Evolutionary conservation across 2,113 vertebrate genomes (phyloP).

Genomic region (Rhombomys opimus): DNA sequence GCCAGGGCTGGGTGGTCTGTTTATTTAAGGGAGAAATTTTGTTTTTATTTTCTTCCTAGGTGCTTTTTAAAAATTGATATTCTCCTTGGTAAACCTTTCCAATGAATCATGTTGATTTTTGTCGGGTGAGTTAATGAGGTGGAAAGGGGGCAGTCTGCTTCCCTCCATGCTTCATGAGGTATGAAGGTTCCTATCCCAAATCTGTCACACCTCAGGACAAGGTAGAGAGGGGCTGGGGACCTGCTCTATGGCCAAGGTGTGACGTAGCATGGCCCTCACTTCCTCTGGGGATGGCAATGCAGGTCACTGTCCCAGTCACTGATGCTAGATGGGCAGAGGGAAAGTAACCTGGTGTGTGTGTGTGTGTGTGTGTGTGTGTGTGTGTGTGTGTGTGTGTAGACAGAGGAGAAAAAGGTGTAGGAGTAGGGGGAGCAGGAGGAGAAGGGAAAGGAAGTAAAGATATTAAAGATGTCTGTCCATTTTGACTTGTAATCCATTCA

Average conservation of each 20-base stretch:
- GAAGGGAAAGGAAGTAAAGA: background rate
- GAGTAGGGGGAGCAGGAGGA: background rate
- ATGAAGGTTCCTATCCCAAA: background rate
- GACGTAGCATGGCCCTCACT: background rate
- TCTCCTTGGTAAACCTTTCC: conserved; percentile 39
- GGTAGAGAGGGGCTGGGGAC: background rate
- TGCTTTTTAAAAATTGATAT: background rate
- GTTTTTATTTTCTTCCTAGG: background rate
- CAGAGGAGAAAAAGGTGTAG: too few species aligned
- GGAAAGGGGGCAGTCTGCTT: conserved; percentile 36
- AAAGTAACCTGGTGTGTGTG: background rate
- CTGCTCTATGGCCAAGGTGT: background rate
- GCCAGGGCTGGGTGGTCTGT: background rate
- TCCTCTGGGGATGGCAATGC: background rate
- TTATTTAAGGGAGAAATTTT: background rate
- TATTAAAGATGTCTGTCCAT: background rate
- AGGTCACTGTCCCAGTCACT: background rate
- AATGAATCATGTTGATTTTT: conserved; percentile 50
- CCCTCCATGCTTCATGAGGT: background rate
- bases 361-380: background rate
- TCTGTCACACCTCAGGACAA: background rate
- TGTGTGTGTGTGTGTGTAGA: background rate
- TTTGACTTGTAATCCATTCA: background rate
- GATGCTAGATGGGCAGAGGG: background rate
- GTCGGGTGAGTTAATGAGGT: conserved; percentile 15